These are phyloP conservation scores for Geotrupes spiniger DNA, from an alignment of 2,888 invertebrate genomes.

Conservation along the genomic window DNA sequence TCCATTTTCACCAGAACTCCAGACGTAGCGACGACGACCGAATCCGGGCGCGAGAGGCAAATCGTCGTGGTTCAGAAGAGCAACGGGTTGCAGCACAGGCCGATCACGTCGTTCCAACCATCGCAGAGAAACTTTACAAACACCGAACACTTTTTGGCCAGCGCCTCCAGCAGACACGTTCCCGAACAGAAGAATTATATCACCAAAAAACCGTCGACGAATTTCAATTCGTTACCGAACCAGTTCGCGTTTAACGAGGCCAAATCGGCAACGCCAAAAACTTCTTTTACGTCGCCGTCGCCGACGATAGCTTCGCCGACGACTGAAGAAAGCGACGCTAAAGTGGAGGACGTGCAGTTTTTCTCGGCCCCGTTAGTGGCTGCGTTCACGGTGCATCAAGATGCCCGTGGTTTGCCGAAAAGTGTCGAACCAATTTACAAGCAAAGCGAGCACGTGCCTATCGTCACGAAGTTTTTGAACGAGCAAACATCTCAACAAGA, in stretches of 20 bases:
- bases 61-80: slow-evolving; percentile 43
- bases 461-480: slow-evolving; percentile 25
- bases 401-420: slow-evolving; percentile 73
- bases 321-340: slow-evolving; percentile 63
- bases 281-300: slow-evolving; percentile 10
- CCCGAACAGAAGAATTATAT: not conserved
- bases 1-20: slow-evolving; percentile 48
- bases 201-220: slow-evolving; percentile 1
- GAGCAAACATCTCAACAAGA: slow-evolving; percentile 24
- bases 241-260: slow-evolving; percentile 24
- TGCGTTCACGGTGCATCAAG: slow-evolving; percentile 83
- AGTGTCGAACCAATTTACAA: slow-evolving; percentile 73
- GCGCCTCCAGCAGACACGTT: slow-evolving; percentile 28
- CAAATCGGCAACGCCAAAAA: slow-evolving; percentile 49
- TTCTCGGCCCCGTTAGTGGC: slow-evolving; percentile 79
- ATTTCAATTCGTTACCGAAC: slow-evolving; percentile 6
- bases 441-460: slow-evolving; percentile 42
- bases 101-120: slow-evolving; percentile 31
- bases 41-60: slow-evolving; percentile 21
- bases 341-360: slow-evolving; percentile 73
- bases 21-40: slow-evolving; percentile 11
- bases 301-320: slow-evolving; percentile 62
- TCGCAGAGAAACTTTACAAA: slow-evolving; percentile 10
- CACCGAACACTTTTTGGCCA: slow-evolving; percentile 41
- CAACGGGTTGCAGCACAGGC: slow-evolving; percentile 36